Evolutionary conservation across 2,888 invertebrate genomes (phyloP).

Genomic region (Aspidiotus rigidus): DNA sequence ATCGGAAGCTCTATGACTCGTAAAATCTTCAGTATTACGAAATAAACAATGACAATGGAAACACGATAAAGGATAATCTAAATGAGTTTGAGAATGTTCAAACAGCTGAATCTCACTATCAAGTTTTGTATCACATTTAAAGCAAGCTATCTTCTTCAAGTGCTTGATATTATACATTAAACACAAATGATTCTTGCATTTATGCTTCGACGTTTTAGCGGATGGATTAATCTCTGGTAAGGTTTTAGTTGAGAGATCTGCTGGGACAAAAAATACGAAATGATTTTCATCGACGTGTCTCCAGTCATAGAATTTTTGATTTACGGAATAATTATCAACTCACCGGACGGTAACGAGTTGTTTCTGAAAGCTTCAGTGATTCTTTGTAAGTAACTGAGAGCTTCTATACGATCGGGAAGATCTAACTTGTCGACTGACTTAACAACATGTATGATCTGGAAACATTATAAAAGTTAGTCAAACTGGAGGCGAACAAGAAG

Average conservation of each 20-base stretch:
- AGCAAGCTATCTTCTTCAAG: slow-evolving; percentile 26
- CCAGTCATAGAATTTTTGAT: background rate
- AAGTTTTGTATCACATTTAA: slow-evolving; percentile 24
- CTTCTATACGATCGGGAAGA: slow-evolving; percentile 19
- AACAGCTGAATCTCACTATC: slow-evolving; percentile 25
- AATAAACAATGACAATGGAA: slow-evolving; percentile 22
- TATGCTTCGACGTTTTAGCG: slow-evolving; percentile 14
- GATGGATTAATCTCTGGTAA: background rate
- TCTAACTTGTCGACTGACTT: slow-evolving; percentile 24
- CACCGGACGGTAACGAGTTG: slow-evolving; percentile 20
- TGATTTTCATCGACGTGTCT: no score
- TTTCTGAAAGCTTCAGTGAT: slow-evolving; percentile 26
- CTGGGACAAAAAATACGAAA: no score
- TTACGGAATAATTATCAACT: background rate
- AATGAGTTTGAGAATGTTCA: slow-evolving; percentile 27
- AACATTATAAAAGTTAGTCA: no score
- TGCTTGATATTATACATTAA: slow-evolving; percentile 22
- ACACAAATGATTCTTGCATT: slow-evolving; percentile 24
- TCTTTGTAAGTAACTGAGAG: slow-evolving; percentile 23
- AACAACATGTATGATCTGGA: slow-evolving; percentile 20
- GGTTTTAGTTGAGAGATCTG: slow-evolving; percentile 5
- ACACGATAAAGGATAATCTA: slow-evolving; percentile 29
- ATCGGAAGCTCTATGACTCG: slow-evolving; percentile 20
- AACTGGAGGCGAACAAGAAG: no score
- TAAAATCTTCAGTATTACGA: slow-evolving; percentile 25